These are phyloP conservation scores for Ornithoptera priamus DNA, from an alignment of 2,888 invertebrate species.

Conservation along the genomic window DNA sequence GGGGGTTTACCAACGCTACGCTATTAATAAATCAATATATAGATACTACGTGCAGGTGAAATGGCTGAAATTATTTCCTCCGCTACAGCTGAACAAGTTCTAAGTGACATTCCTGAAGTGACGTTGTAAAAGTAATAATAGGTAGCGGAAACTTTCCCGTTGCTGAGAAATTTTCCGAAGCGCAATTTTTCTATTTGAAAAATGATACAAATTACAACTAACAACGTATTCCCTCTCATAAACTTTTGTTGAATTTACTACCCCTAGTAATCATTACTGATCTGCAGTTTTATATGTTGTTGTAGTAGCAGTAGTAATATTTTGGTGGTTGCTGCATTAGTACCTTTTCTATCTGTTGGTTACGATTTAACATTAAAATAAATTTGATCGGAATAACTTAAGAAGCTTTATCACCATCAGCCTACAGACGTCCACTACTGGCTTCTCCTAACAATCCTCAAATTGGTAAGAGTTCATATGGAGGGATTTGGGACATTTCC, in stretches of 20 bases:
- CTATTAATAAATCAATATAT: too few relatives aligned
- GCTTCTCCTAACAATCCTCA: too few relatives aligned
- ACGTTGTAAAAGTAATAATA: conserved; percentile 26
- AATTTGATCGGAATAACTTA: too few relatives aligned
- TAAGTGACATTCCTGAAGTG: conserved; percentile 21
- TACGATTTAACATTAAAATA: too few relatives aligned
- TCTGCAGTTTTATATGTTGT: neutral
- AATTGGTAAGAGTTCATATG: too few relatives aligned
- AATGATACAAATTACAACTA: conserved; percentile 16
- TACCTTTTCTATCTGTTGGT: too few relatives aligned
- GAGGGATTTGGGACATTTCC: too few relatives aligned
- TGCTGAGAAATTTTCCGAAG: conserved; percentile 11
- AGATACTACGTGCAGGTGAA: neutral
- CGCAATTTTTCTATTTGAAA: conserved; percentile 23
- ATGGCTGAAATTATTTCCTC: conserved; percentile 2
- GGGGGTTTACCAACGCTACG: too few relatives aligned
- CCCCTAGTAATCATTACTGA: neutral
- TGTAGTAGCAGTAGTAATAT: too few relatives aligned
- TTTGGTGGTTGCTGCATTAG: too few relatives aligned
- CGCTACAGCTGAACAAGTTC: conserved; percentile 12
- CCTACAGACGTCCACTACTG: too few relatives aligned
- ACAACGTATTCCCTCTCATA: neutral
- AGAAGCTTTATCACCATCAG: too few relatives aligned
- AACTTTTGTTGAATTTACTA: neutral
- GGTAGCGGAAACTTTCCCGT: conserved; percentile 17